phyloP scores from a whole-genome alignment of 1,140 invertebrate species.

The Thaumetopoea pityocampa region DNA sequence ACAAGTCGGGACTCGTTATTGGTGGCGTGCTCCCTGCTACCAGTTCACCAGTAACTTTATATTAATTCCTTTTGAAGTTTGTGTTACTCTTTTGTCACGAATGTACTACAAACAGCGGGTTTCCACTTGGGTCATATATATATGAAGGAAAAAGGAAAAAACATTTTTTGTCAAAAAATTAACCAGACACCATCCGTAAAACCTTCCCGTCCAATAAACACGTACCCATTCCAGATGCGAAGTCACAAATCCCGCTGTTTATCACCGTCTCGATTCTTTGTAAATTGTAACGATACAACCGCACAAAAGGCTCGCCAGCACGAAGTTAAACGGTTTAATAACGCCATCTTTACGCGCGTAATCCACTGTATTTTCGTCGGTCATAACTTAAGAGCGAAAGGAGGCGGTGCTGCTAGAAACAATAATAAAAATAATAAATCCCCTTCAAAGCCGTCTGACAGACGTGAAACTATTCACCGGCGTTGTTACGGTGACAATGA shows the following conservation, averaged over 20 bases:
- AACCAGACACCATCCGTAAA: no score
- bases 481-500: slow-evolving; percentile 30
- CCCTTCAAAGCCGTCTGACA: slow-evolving; percentile 67
- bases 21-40: slow-evolving; percentile 31
- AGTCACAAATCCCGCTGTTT: slow-evolving; percentile 8
- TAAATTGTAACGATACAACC: slow-evolving; percentile 9
- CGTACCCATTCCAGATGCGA: no score
- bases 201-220: no score
- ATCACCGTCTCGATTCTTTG: slow-evolving; percentile 9
- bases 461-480: slow-evolving; percentile 64
- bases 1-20: slow-evolving; percentile 33
- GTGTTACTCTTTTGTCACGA: not conserved
- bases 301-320: slow-evolving; percentile 13
- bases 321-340: slow-evolving; percentile 21
- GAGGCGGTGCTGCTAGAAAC: slow-evolving; percentile 50
- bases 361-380: slow-evolving; percentile 19
- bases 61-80: slow-evolving; percentile 5
- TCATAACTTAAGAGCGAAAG: slow-evolving; percentile 47
- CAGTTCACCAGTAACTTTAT: slow-evolving; percentile 38
- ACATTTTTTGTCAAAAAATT: no score
- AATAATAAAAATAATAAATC: slow-evolving; percentile 75
- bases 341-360: slow-evolving; percentile 13
- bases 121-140: no score
- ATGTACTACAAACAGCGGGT: no score
- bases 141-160: no score